Percentiles rank a stretch among this genome's conserved stretches.
phyloP scores from a whole-genome alignment of 2,113 vertebrate genomes.

The Nanger granti region DNA sequence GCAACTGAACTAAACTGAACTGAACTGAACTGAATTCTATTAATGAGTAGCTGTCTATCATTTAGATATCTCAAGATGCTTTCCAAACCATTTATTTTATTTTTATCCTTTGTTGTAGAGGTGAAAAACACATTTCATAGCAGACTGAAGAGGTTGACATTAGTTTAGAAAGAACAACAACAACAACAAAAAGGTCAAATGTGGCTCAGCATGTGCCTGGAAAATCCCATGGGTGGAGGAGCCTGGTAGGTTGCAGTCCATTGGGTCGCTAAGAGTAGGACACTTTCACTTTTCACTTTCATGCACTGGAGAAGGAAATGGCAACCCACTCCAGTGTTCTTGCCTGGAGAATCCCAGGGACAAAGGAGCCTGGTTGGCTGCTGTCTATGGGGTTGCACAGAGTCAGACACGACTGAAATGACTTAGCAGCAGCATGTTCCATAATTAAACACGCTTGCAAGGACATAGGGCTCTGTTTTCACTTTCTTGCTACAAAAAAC shows the following conservation, averaged over 20 bases:
- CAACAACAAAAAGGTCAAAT: not conserved
- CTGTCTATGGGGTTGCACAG: too few relatives aligned
- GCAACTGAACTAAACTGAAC: too few relatives aligned
- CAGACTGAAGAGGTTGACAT: conserved; percentile 1
- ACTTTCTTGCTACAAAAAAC: conserved; percentile 11
- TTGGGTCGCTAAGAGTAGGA: too few relatives aligned
- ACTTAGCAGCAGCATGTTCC: not conserved
- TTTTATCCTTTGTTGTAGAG: conserved; percentile 38
- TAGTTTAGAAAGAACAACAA: conserved; percentile 25
- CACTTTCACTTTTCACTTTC: too few relatives aligned
- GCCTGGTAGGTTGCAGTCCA: too few relatives aligned
- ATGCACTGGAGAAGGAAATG: too few relatives aligned
- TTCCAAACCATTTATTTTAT: conserved; percentile 55
- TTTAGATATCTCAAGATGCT: conserved; percentile 7
- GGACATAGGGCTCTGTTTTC: not conserved
- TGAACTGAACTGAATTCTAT: not conserved
- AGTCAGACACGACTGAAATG: too few relatives aligned
- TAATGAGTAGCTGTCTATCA: not conserved
- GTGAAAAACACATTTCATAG: not conserved
- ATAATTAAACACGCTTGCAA: not conserved
- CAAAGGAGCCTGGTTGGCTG: too few relatives aligned
- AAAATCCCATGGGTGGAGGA: too few relatives aligned
- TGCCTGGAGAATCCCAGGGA: too few relatives aligned
- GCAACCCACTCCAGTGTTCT: too few relatives aligned
- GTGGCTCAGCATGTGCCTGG: not conserved